These are phyloP conservation scores for Crotalus tigris DNA, from an alignment of 2,113 vertebrate genomes.

Conservation along the genomic window DNA sequence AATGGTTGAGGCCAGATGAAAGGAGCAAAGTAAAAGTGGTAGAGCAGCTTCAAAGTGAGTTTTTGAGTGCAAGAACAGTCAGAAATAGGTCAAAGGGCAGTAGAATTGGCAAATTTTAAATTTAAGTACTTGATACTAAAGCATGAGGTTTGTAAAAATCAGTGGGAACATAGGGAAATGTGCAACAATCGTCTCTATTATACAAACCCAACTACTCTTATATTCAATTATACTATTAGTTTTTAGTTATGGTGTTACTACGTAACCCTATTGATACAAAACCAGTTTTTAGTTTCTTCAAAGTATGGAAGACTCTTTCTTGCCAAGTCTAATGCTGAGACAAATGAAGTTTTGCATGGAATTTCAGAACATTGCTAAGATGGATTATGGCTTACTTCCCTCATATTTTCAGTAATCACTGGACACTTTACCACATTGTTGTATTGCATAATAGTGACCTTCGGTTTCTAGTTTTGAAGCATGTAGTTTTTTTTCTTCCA, in stretches of 20 bases:
- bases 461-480: neutral
- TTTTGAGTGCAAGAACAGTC: neutral
- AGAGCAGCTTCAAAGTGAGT: neutral
- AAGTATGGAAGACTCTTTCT: neutral
- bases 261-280: neutral
- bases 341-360: neutral
- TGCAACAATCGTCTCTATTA: neutral
- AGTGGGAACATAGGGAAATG: neutral
- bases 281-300: neutral
- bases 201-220: neutral
- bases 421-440: neutral
- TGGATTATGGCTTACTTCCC: conserved; percentile 14
- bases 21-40: neutral
- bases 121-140: neutral
- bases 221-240: neutral
- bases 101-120: neutral
- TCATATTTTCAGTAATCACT: conserved; percentile 17
- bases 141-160: neutral
- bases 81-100: neutral
- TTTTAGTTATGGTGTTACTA: neutral
- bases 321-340: neutral
- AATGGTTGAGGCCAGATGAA: neutral
- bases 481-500: neutral
- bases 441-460: conserved; percentile 7
- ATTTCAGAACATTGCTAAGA: neutral